Conservation (phyloP, 1,140 invertebrate genomes). For the Drosophila arizonae region DNA sequence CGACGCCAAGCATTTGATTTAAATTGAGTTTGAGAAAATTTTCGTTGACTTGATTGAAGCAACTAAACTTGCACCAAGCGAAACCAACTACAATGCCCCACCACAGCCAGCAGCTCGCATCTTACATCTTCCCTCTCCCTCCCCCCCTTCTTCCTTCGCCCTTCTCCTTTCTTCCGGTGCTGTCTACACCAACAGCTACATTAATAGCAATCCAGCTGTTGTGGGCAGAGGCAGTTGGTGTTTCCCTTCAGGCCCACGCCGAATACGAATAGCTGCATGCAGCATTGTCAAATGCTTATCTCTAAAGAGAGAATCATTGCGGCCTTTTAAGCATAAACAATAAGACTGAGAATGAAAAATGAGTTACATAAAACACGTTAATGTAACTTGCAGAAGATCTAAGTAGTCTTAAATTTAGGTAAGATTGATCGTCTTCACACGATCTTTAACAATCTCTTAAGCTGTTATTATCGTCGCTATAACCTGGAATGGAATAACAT, state of each 20-base stretch:
- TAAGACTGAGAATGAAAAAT: too few relatives aligned
- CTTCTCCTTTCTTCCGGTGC: neutral
- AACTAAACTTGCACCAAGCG: conserved; percentile 75
- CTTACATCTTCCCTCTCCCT: too few relatives aligned
- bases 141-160: too few relatives aligned
- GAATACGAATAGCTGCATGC: neutral
- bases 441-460: too few relatives aligned
- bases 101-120: conserved; percentile 12
- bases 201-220: neutral
- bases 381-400: too few relatives aligned
- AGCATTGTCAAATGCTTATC: neutral
- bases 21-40: conserved; percentile 80
- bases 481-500: too few relatives aligned
- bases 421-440: too few relatives aligned
- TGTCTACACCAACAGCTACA: conserved; percentile 20
- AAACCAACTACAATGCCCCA: conserved; percentile 47
- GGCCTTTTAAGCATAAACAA: neutral
- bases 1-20: conserved; percentile 80
- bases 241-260: conserved; percentile 4
- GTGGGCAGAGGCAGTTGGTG: neutral
- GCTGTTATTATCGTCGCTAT: too few relatives aligned
- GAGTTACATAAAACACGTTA: too few relatives aligned
- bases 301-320: neutral
- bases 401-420: too few relatives aligned
- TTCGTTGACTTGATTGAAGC: conserved; percentile 81